Evolutionary conservation across 2,888 invertebrate genomes (phyloP), one percentile per base, ranked within the genome.

Genomic region (Tachina lurida): DNA sequence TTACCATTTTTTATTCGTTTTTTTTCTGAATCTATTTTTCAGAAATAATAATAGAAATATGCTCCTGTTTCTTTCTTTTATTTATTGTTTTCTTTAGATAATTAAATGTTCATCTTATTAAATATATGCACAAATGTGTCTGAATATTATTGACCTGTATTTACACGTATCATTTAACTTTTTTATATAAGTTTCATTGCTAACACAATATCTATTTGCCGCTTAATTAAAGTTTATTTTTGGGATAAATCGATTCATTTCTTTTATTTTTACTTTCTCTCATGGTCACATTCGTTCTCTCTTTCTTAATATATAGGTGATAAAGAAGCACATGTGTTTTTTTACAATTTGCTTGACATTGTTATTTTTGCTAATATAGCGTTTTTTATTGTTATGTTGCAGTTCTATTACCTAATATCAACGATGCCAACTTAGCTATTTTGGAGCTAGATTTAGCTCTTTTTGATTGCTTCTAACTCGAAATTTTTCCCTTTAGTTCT

Each of bases 241-340:
- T 70, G 63, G 70, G 82, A 82, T 70, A 82, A 82, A 82, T 82
- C 82, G 82, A 82, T 82, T 82, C 65, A 63, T 47, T 62, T 70
- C 52, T 52, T 75, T 71, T 43, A 49, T n/a, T 70, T 75, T 70
- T 62, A 22, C 47, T 10, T 56, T 73, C 65, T 77, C 65, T 77
- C 71, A 75, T 15, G 68, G 58, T 45, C 70, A 63, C 47, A 56
- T 43, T 65, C 9, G 15, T 70, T 63, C 56, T 77, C 71, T 70
- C 49, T 71, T 39, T 73, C 19, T 63, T 74, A 31, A 52, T n/a
- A n/a, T n/a, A n/a, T 75, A 56, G 12, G 8, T 76, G 54, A 76
- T 62, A 73, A 81, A 74, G 60, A 70, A 63, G 65, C 63, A 79
- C 75, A 80, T 80, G 75, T 84, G 84, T 70, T 63, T 78, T 74